Conservation (phyloP, 2,113 vertebrate genomes). For the Chaetorhynchus papuensis region DNA sequence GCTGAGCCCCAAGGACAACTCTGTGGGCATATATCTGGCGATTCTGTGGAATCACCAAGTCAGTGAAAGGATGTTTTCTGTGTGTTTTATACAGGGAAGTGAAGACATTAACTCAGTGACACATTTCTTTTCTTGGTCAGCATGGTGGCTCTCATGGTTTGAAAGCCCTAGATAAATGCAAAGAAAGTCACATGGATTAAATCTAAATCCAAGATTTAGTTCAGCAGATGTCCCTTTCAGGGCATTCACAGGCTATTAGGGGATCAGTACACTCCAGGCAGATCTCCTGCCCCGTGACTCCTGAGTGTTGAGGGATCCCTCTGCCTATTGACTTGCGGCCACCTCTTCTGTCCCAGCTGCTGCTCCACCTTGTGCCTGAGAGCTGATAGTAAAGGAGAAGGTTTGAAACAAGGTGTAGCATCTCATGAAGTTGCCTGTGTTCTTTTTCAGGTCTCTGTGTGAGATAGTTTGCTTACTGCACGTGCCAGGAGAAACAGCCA, state of each 20-base stretch:
- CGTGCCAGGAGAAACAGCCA: background rate
- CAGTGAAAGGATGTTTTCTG: background rate
- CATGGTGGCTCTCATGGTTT: background rate
- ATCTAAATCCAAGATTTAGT: conserved; percentile 45
- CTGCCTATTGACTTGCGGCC: background rate
- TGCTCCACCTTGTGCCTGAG: too few species aligned
- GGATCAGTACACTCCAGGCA: background rate
- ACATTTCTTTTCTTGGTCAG: background rate
- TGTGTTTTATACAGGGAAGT: accelerated
- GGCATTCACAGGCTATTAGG: background rate
- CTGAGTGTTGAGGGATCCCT: background rate
- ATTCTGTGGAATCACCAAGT: too few species aligned
- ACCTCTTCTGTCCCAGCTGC: background rate
- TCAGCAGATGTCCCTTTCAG: conserved; percentile 13
- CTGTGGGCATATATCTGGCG: accelerated
- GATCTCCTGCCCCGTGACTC: background rate
- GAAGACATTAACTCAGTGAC: background rate
- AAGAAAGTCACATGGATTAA: conserved; percentile 17
- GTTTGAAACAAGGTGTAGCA: background rate
- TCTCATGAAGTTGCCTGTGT: background rate
- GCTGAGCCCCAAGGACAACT: accelerated
- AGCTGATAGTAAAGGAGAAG: background rate
- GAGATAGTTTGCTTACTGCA: background rate
- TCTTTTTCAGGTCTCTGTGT: background rate
- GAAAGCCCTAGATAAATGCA: conserved; percentile 19